Evolutionary conservation across 2,888 invertebrate genomes (phyloP), one percentile per base, ranked within the genome.

Genomic region (Acleris sparsana): DNA sequence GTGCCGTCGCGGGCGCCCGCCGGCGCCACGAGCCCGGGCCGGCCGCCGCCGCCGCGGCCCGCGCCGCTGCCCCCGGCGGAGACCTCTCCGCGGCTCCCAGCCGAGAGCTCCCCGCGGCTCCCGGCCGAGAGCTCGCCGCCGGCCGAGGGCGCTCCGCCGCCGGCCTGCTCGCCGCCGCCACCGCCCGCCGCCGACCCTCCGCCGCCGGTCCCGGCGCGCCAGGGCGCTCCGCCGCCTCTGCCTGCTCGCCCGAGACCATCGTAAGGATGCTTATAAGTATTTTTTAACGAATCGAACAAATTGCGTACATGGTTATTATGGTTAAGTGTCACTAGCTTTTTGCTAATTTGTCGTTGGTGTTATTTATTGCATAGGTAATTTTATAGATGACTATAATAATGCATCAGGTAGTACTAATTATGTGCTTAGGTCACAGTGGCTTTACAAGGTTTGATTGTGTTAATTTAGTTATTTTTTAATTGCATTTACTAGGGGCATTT

Each of bases 161-260:
- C 95, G 0, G 87, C 95, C 62, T 95, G 95, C 66, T 89, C 85
- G 60, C 92, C 86, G 69, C 92, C 77, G 22, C 82, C 76, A 39
- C 88, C 93, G 22, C 88, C 0, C 86, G 94, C 43, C 29, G 73
- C 75, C 56, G 66, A 68, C 1, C 65, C 71, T 9, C 89, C 91
- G 43, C 89, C 93, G 22, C 89, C 93, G 1, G 93, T 94, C 33
- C 94, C 94, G 1, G 93, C 94, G 1, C 86, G 94, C 66, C 93
- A 93, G 62, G 91, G 93, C 5, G 93, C 93, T 17, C 95, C 95
- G 6, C 95, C 95, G 20, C 95, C 95, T 0, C 84, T 95, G 71
- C 95, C 95, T 4, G 95, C 95, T 48, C 93, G 95, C 62, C 94
- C 94, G 39, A 84, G 88, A 72, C 91, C 74, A 33, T 76, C 75